phyloP scores from a whole-genome alignment of 2,888 invertebrate genomes.

The Neoscelio sp. region DNA sequence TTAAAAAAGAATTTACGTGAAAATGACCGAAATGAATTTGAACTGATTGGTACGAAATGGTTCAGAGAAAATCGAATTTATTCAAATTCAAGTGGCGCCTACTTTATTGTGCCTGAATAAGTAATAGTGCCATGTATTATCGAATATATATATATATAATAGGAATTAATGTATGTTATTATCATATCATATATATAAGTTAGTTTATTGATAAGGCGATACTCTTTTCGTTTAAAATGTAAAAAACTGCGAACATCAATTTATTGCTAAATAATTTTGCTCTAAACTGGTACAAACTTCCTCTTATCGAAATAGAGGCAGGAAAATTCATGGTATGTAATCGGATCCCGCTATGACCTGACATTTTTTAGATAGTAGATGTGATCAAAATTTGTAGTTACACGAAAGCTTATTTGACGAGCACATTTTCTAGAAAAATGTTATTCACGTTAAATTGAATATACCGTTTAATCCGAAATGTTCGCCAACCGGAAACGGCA shows the following conservation, averaged over 20 bases:
- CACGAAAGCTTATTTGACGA: conserved; percentile 8
- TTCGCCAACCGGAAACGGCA: conserved; percentile 54
- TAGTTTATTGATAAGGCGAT: too few species aligned
- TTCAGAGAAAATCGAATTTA: not conserved
- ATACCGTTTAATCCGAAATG: conserved; percentile 50
- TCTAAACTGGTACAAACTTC: not conserved
- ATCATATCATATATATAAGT: too few species aligned
- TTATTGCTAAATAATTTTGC: conserved; percentile 12
- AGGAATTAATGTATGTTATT: too few species aligned
- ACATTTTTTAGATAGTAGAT: conserved; percentile 15
- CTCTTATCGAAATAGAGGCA: conserved; percentile 6
- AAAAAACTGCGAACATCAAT: too few species aligned
- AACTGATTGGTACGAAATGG: conserved; percentile 1
- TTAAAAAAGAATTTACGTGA: conserved; percentile 2
- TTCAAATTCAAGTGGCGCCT: too few species aligned
- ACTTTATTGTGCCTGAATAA: too few species aligned
- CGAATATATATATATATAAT: too few species aligned
- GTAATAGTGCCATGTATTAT: too few species aligned
- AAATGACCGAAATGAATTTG: conserved; percentile 26
- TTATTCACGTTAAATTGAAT: too few species aligned
- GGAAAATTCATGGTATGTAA: conserved; percentile 17
- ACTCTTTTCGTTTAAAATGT: too few species aligned
- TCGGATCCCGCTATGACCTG: conserved; percentile 12
- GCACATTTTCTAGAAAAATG: conserved; percentile 3
- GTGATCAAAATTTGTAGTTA: conserved; percentile 21